phyloP scores from a whole-genome alignment of 2,888 invertebrate species.

The Notodonta ziczac region DNA sequence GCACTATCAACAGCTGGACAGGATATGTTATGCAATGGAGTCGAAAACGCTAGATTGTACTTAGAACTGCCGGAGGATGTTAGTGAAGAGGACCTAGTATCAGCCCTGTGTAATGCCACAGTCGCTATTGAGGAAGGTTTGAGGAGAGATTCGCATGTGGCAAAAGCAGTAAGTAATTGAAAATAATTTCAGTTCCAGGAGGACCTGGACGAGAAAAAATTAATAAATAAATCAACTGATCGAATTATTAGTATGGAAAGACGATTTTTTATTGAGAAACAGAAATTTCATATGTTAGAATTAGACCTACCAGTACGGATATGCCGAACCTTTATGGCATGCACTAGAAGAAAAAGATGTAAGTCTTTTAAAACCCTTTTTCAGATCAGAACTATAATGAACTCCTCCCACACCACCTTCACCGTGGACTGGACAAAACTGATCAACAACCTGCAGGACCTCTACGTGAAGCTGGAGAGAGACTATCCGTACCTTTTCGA shows the following conservation, averaged over 20 bases:
- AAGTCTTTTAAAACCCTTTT: not conserved
- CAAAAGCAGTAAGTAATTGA: constrained; percentile 63
- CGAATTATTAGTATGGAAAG: too few relatives aligned
- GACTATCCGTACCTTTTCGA: constrained; percentile 73
- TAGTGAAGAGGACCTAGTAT: constrained; percentile 39
- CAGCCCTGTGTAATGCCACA: constrained; percentile 60
- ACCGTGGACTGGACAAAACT: constrained; percentile 67
- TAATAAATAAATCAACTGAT: too few relatives aligned
- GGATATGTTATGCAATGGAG: constrained; percentile 64
- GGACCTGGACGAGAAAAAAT: too few relatives aligned
- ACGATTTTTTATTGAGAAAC: too few relatives aligned
- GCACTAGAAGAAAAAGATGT: too few relatives aligned
- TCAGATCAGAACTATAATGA: constrained; percentile 53
- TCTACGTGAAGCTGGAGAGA: constrained; percentile 59
- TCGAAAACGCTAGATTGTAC: constrained; percentile 50
- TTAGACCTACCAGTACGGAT: too few relatives aligned
- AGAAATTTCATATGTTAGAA: too few relatives aligned
- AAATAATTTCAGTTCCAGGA: not conserved
- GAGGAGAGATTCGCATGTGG: constrained; percentile 56
- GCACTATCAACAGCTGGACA: constrained; percentile 60
- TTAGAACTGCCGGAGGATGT: constrained; percentile 49
- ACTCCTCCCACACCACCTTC: constrained; percentile 42
- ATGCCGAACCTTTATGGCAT: too few relatives aligned
- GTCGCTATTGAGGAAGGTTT: constrained; percentile 62
- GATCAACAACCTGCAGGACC: constrained; percentile 59